phyloP scores from a whole-genome alignment of 2,113 vertebrate species.

The Chloropsis hardwickii region DNA sequence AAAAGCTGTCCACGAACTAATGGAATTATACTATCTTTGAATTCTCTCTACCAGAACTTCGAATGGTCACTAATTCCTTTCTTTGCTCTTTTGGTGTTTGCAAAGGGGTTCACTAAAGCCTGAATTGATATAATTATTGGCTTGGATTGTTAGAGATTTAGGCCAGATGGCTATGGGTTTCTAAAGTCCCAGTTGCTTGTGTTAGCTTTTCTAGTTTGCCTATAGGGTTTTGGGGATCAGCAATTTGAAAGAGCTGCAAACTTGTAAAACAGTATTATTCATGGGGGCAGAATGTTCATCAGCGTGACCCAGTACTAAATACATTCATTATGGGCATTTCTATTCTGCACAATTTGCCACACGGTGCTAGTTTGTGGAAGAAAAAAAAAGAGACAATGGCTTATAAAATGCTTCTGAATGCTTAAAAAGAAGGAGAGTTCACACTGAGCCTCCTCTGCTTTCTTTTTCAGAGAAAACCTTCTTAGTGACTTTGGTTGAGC shows the following conservation, averaged over 20 bases:
- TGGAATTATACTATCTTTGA: conserved; percentile 78
- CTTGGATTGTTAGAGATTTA: conserved; percentile 79
- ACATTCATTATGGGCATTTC: conserved; percentile 88
- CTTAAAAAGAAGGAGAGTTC: conserved; percentile 66
- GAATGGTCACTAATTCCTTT: conserved; percentile 76
- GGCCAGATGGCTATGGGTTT: conserved; percentile 86
- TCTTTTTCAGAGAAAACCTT: conserved; percentile 58
- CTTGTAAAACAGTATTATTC: conserved; percentile 87
- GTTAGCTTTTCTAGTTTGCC: conserved; percentile 78
- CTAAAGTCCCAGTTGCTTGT: conserved; percentile 79
- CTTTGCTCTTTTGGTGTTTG: conserved; percentile 77
- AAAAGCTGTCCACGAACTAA: conserved; percentile 66
- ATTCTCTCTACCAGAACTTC: conserved; percentile 66
- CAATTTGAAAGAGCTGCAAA: conserved; percentile 78
- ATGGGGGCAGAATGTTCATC: conserved; percentile 84
- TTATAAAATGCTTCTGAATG: conserved; percentile 81
- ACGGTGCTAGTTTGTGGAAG: conserved; percentile 77
- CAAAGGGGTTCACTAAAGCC: conserved; percentile 67
- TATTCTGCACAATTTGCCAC: conserved; percentile 88
- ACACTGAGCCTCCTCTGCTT: conserved; percentile 65
- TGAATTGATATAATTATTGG: conserved; percentile 85
- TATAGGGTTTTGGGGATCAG: conserved; percentile 77
- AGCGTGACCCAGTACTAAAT: conserved; percentile 87
- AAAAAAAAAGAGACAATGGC: conserved; percentile 72
- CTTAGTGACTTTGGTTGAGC: conserved; percentile 66